Base-by-base conservation (phyloP, 2,113 vertebrate genomes). In the Astatotilapia flaviijosephi region DNA sequence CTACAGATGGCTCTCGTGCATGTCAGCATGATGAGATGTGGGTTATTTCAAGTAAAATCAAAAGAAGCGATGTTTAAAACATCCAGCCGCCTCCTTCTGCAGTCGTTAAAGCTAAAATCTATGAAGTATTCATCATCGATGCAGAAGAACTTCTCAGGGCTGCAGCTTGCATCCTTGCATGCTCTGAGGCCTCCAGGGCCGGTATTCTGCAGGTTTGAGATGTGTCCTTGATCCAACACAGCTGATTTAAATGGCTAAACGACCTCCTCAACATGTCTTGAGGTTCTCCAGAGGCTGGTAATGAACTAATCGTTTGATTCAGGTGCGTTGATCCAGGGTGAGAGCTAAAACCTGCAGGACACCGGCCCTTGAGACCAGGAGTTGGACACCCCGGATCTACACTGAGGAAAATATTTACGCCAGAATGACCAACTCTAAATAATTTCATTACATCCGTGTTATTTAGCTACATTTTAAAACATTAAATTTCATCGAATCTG, bases 1-100 rank as follows among this genome's bases (percentile, higher is more conserved):
- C 73, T 77, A 51, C 45, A 33, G 0, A 47, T 28, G 21, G 21
- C 2, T 0, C 6, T 1, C 0, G 3, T 47, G 13, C 14, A 28
- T 5, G 42, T 75, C 70, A 19, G 14, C 42, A 19, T 31, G 10
- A 4, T 12, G 26, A 33, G 15, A 33, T 77, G 73, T n/a, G 15
- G 26, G 6, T 31, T 49, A 31, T 12, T 77, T 31, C 45, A 51
- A 51, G 47, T 77, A n/a, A 31, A 77, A 77, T 77, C 10, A 7
- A 49, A 77, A 77, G 73, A 31, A 31, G 26, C 0, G 6, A 77
- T 8, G 7, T 49, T 77, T 51, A 77, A 77, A 31, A 28, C 45
- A 51, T 13, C 26, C 73, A 77, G 4, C 42, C 1, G 2, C 17
- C 26, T 31, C 70, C 70, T 31, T 12, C 42, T 77, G 73, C 10